Evolutionary conservation across 2,888 invertebrate genomes (phyloP), one percentile per base, ranked within the genome.

Genomic region (Lucinisca nassula): DNA sequence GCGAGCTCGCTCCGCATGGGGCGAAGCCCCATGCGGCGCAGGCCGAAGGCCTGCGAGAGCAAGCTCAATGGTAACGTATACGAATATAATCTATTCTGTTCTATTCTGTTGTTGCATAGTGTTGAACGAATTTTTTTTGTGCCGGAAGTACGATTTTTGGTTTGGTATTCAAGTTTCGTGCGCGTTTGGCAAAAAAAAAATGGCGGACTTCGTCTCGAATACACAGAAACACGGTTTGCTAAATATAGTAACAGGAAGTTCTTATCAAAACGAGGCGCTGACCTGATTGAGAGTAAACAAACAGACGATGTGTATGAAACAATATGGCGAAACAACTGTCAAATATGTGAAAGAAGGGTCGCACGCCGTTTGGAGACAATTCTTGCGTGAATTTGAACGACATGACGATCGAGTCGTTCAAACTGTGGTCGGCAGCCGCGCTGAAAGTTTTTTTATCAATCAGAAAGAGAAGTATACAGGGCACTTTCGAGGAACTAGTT

Each of bases 151-250:
- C n/a, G n/a, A n/a, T n/a, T n/a, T n/a, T n/a, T n/a, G n/a, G n/a
- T n/a, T n/a, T n/a, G n/a, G n/a, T n/a, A n/a, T n/a, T n/a, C n/a
- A n/a, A n/a, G n/a, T n/a, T n/a, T n/a, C n/a, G n/a, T n/a, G n/a
- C n/a, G n/a, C n/a, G n/a, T n/a, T n/a, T n/a, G n/a, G n/a, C n/a
- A n/a, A n/a, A n/a, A n/a, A n/a, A n/a, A n/a, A n/a, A n/a, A n/a
- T n/a, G n/a, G n/a, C n/a, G n/a, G n/a, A n/a, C n/a, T n/a, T n/a
- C n/a, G n/a, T n/a, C n/a, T 72, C 55, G 30, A 2, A 67, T 67
- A 67, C 67, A 67, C 67, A 67, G 17, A 67, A 67, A 67, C 67
- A 67, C 67, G 67, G 67, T 67, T 67, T 67, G 35, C 67, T 35
- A 67, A 67, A 67, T 21, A 67, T 67, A 67, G 67, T 35, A 35